A percentile compares a stretch with the other conserved stretches of the same genome.
Evolutionary conservation across 2,888 invertebrate species (phyloP).

Genomic region (Zaprionus obscuricornis): DNA sequence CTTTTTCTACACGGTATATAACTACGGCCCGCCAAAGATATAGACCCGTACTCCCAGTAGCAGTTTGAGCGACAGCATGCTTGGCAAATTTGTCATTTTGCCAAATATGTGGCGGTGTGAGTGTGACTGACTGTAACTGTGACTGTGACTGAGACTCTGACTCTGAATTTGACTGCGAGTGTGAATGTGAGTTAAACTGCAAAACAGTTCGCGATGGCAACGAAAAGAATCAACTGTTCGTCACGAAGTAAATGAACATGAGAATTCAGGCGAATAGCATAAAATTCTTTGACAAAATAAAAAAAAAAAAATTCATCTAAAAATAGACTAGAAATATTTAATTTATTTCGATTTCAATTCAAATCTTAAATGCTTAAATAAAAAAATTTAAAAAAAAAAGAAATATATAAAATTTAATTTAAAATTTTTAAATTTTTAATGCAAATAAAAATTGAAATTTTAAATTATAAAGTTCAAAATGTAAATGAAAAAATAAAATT

Average conservation of each 20-base stretch:
- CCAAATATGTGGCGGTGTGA: constrained; percentile 66
- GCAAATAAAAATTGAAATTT: background rate
- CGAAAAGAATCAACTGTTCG: constrained; percentile 27
- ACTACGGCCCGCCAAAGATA: background rate
- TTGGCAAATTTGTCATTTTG: constrained; percentile 80
- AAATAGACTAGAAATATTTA: background rate
- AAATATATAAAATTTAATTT: background rate
- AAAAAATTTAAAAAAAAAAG: background rate
- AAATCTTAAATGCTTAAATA: background rate
- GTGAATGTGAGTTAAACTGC: constrained; percentile 5
- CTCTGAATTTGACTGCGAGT: constrained; percentile 24
- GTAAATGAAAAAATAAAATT: background rate
- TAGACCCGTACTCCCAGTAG: constrained; percentile 26
- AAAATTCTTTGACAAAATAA: constrained; percentile 9
- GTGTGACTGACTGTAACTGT: constrained; percentile 45
- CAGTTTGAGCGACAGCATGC: constrained; percentile 58
- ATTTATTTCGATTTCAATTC: background rate
- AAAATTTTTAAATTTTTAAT: constrained; percentile 1
- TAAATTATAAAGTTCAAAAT: constrained; percentile 27
- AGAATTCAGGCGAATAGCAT: too few species aligned
- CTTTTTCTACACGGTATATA: too few species aligned
- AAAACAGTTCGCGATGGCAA: constrained; percentile 7
- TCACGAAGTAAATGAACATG: constrained; percentile 64
- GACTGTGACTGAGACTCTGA: constrained; percentile 17
- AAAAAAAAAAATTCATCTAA: background rate